These are phyloP conservation scores for Macrophya annulata DNA, from an alignment of 2,888 invertebrate genomes.

Conservation along the genomic window DNA sequence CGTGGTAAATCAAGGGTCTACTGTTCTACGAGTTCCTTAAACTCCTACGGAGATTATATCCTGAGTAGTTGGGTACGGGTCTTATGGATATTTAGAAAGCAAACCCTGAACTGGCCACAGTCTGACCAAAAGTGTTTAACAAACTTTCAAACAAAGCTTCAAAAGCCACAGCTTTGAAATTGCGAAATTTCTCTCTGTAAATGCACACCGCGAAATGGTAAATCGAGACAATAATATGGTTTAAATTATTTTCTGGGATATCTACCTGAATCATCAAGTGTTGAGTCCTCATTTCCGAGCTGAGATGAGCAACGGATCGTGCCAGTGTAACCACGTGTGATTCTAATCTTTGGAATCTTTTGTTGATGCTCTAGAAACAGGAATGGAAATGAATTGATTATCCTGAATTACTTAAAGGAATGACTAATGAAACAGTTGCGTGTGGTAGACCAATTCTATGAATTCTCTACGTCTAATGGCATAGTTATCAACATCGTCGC, in stretches of 20 bases:
- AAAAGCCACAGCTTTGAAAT: constrained; percentile 37
- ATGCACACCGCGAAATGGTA: neutral
- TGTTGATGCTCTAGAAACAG: constrained; percentile 86
- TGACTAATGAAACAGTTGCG: constrained; percentile 29
- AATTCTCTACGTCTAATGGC: neutral
- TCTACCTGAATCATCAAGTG: constrained; percentile 89
- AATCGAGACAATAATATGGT: neutral
- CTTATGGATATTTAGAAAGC: constrained; percentile 13
- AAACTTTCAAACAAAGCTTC: neutral
- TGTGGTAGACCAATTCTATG: constrained; percentile 19
- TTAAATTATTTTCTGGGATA: constrained; percentile 1
- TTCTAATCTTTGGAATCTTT: constrained; percentile 93
- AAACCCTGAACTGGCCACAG: neutral
- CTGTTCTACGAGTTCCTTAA: neutral
- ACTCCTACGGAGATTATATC: constrained; percentile 24
- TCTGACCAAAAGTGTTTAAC: neutral
- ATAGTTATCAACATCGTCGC: constrained; percentile 2
- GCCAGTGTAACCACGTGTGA: constrained; percentile 96
- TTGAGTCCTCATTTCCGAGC: constrained; percentile 95
- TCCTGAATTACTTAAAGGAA: neutral
- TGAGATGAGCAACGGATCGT: constrained; percentile 93
- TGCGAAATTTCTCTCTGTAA: neutral
- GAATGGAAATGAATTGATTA: constrained; percentile 20
- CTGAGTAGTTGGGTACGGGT: neutral
- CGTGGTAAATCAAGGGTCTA: neutral